Evolutionary conservation across 2,888 invertebrate genomes (phyloP).

Genomic region (Syrista parreyssii): DNA sequence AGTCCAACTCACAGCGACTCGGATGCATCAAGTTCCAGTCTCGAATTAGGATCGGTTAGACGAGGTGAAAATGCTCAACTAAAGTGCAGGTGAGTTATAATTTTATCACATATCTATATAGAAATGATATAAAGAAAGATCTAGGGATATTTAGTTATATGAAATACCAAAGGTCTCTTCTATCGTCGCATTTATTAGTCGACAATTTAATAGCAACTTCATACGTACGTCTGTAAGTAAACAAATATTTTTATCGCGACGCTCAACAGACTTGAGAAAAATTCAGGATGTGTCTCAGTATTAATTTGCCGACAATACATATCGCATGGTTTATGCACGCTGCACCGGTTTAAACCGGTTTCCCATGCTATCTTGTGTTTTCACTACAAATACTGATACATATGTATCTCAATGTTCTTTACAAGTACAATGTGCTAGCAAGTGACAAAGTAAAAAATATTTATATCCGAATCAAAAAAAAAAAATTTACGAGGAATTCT

Average conservation of each 20-base stretch:
- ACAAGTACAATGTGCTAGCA: not conserved
- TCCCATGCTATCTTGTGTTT: not conserved
- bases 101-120: not conserved
- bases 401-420: not conserved
- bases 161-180: not conserved
- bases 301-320: not conserved
- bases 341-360: not conserved
- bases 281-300: not conserved
- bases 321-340: not conserved
- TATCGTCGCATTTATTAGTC: not conserved
- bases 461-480: not conserved
- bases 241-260: not conserved
- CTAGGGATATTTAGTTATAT: not conserved
- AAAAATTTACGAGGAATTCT: not conserved
- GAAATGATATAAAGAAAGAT: not conserved
- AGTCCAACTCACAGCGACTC: slow-evolving; percentile 64
- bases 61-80: slow-evolving; percentile 59
- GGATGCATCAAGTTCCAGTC: slow-evolving; percentile 61
- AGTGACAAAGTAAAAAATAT: not conserved
- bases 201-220: not conserved
- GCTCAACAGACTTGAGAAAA: not conserved
- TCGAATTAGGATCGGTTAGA: slow-evolving; percentile 60
- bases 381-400: not conserved
- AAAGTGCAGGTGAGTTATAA: slow-evolving; percentile 58
- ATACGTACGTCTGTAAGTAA: not conserved